Evolutionary conservation across 2,797 vertebrate genomes (phyloP).

Genomic region (Taenioides sp.): DNA sequence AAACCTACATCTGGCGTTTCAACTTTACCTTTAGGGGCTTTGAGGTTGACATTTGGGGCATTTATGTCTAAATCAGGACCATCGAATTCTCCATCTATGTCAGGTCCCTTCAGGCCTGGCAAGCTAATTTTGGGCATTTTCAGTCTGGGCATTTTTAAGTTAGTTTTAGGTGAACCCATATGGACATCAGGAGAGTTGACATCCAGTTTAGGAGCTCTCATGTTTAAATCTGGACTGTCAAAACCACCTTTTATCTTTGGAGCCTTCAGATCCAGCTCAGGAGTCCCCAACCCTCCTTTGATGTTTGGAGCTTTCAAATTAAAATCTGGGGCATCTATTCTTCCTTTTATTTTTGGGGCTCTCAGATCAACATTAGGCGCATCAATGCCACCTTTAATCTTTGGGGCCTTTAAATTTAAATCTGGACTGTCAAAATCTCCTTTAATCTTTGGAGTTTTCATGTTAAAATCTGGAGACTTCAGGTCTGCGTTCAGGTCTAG

Average conservation of each 20-base stretch:
- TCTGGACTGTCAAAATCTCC: constrained; percentile 40
- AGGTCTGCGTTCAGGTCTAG: constrained; percentile 43
- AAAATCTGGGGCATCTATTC: constrained; percentile 38
- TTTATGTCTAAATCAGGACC: constrained; percentile 43
- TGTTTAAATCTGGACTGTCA: constrained; percentile 36
- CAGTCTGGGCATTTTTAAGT: constrained; percentile 51
- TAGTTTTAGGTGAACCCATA: constrained; percentile 52
- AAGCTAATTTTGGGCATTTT: constrained; percentile 46
- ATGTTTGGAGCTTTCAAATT: constrained; percentile 24
- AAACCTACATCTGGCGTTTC: constrained; percentile 28
- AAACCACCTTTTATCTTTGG: constrained; percentile 56
- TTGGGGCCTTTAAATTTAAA: constrained; percentile 33
- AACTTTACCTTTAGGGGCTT: constrained; percentile 47
- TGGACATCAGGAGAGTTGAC: constrained; percentile 48
- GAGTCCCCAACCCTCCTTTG: constrained; percentile 21
- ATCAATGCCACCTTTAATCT: constrained; percentile 7
- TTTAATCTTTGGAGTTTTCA: constrained; percentile 50
- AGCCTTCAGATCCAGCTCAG: constrained; percentile 46
- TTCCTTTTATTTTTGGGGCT: constrained; percentile 44
- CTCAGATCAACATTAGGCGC: neutral
- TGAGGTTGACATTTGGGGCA: constrained; percentile 34
- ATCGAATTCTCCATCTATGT: constrained; percentile 46
- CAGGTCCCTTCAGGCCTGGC: constrained; percentile 44
- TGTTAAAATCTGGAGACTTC: constrained; percentile 45
- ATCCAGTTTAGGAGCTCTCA: constrained; percentile 43